phyloP scores from a whole-genome alignment of 2,113 vertebrate species.

The Dascyllus trimaculatus region DNA sequence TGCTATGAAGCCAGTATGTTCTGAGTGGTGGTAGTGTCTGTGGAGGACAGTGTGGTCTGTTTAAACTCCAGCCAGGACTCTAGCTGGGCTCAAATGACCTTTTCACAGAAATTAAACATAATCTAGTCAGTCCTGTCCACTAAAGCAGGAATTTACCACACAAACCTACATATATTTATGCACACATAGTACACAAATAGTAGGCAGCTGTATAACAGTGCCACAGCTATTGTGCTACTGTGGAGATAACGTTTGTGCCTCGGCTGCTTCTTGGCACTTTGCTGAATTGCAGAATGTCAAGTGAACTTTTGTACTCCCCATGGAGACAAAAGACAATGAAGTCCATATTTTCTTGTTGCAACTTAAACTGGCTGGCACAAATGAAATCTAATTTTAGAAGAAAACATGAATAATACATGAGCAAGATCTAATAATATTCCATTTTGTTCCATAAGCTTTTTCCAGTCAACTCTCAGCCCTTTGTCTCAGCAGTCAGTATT shows the following conservation, averaged over 20 bases:
- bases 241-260: constrained; percentile 1
- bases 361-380: constrained; percentile 22
- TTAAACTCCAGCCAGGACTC: constrained; percentile 72
- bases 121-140: constrained; percentile 5
- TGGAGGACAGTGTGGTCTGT: constrained; percentile 69
- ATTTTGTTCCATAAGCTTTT: constrained; percentile 6
- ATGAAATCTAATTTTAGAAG: constrained; percentile 41
- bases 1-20: constrained; percentile 82
- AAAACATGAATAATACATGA: constrained; percentile 45
- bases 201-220: not conserved
- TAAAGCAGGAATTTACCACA: constrained; percentile 4
- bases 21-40: constrained; percentile 45
- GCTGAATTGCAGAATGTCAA: constrained; percentile 10
- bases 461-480: not conserved
- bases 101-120: constrained; percentile 44
- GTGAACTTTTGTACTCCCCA: constrained; percentile 4
- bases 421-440: constrained; percentile 25
- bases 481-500: constrained; percentile 7
- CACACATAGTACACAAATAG: constrained; percentile 3
- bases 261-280: not conserved
- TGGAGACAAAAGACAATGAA: constrained; percentile 29
- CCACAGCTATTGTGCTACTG: not conserved
- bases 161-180: not conserved
- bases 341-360: constrained; percentile 3
- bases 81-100: constrained; percentile 68